These are phyloP conservation scores for Eristalinus aeneus DNA, from an alignment of 2,888 invertebrate species.

Conservation along the genomic window DNA sequence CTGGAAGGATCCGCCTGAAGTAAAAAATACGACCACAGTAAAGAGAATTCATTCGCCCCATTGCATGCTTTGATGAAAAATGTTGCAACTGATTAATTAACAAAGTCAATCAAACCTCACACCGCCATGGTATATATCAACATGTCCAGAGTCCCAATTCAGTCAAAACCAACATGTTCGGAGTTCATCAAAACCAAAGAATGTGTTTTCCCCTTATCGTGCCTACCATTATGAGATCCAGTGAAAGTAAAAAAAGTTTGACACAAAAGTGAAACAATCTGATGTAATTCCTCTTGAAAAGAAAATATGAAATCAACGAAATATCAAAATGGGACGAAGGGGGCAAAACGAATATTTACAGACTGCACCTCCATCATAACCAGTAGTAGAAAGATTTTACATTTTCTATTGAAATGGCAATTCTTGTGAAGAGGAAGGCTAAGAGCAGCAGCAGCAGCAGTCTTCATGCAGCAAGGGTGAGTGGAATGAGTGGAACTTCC, in stretches of 20 bases:
- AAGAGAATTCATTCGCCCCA: too few relatives aligned
- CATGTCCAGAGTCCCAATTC: neutral
- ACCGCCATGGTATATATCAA: too few relatives aligned
- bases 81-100: too few relatives aligned
- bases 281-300: slow-evolving; percentile 24
- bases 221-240: neutral
- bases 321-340: neutral
- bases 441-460: too few relatives aligned
- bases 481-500: neutral
- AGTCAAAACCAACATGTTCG: neutral
- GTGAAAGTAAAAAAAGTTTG: slow-evolving; percentile 1
- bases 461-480: neutral
- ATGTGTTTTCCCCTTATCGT: neutral
- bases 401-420: slow-evolving; percentile 48
- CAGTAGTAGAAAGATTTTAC: slow-evolving; percentile 12
- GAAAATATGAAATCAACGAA: slow-evolving; percentile 29
- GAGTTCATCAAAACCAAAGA: neutral
- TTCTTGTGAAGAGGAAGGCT: slow-evolving; percentile 4
- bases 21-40: too few relatives aligned
- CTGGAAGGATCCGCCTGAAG: too few relatives aligned
- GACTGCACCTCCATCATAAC: neutral
- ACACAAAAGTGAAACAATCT: slow-evolving; percentile 34
- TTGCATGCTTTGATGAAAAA: too few relatives aligned
- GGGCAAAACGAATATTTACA: slow-evolving; percentile 20
- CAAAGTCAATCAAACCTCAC: too few relatives aligned